Base-by-base conservation (phyloP, 2,113 vertebrate genomes). In the Sebastes schlegelii region DNA sequence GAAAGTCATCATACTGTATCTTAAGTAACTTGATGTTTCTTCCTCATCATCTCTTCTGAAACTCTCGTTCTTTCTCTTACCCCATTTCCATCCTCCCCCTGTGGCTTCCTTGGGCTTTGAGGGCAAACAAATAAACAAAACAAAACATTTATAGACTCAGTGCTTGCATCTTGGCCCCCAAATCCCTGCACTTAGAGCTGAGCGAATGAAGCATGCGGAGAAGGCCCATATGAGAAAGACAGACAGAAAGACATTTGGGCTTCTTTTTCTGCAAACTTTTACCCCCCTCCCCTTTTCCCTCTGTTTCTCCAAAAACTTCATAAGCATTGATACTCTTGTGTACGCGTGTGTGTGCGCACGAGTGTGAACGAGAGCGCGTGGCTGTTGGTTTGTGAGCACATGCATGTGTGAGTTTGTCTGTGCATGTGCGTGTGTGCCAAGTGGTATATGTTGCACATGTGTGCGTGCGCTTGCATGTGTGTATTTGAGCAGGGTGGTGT, bases 401-500 rank as follows among this genome's bases (percentile, higher is more conserved):
- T 63, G 76, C 57, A 1, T 65, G 80, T 74, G 76, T 83, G 64
- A 42, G 62, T 67, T 40, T 26, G 63, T n/a, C 16, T 74, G 45
- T 43, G 70, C 26, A 46, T 72, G 77, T 76, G 74, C 71, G 74
- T 74, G 71, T 67, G 79, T 61, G 75, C 73, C 77, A 85, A 86
- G 82, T 78, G 80, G 61, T 82, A 83, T 90, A 83, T 87, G 65
- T 65, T 72, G 80, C 88, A 90, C 86, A 65, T 89, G 90, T 91
- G 89, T 86, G 86, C 57, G 67, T 74, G 84, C 68, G 77, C 86
- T 84, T 83, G 86, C 83, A 74, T 89, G 93, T 76, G 92, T 89
- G 89, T 93, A 91, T 94, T 91, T 91, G 88, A 95, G 93, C 94
- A 88, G 94, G 92, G 92, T 94, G 93, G 94, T 93, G 94, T 95